Evolutionary conservation across 2,888 invertebrate species (phyloP).

Genomic region (Pilophorus perplexus): DNA sequence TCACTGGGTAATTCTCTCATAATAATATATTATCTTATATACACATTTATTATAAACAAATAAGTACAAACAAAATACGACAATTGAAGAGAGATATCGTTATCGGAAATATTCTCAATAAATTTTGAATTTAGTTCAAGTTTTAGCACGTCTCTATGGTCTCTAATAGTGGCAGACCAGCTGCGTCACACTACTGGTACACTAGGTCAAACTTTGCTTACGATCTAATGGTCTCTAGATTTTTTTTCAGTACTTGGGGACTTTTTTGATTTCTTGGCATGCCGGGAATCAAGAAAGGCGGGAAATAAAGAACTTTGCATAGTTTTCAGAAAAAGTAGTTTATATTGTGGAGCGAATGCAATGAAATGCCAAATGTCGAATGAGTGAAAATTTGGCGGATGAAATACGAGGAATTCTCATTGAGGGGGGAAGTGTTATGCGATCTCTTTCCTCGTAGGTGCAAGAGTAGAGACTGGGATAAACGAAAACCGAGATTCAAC

Average conservation of each 20-base stretch:
- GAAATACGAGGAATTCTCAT: too few relatives aligned
- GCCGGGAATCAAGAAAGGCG: too few relatives aligned
- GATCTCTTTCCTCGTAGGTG: too few relatives aligned
- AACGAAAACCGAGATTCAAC: slow-evolving; percentile 32
- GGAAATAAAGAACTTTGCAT: too few relatives aligned
- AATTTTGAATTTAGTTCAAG: neutral
- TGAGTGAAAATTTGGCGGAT: too few relatives aligned
- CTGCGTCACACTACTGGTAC: slow-evolving; percentile 13
- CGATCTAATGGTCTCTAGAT: slow-evolving; percentile 33
- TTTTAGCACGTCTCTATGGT: slow-evolving; percentile 1
- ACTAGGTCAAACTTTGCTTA: slow-evolving; percentile 14
- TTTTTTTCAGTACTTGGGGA: slow-evolving; percentile 21
- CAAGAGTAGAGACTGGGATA: too few relatives aligned
- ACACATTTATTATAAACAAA: slow-evolving; percentile 29
- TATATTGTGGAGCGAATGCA: too few relatives aligned
- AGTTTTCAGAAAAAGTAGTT: too few relatives aligned
- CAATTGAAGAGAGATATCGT: slow-evolving; percentile 16
- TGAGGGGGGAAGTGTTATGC: too few relatives aligned
- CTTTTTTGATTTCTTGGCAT: slow-evolving; percentile 30
- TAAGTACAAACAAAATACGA: slow-evolving; percentile 31
- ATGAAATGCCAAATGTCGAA: too few relatives aligned
- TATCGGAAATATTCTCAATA: neutral
- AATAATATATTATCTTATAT: slow-evolving; percentile 34
- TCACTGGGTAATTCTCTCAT: slow-evolving; percentile 21
- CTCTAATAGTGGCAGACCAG: slow-evolving; percentile 11